Evolutionary conservation across 1,140 invertebrate genomes (phyloP).

Genomic region (Zaprionus davidi): DNA sequence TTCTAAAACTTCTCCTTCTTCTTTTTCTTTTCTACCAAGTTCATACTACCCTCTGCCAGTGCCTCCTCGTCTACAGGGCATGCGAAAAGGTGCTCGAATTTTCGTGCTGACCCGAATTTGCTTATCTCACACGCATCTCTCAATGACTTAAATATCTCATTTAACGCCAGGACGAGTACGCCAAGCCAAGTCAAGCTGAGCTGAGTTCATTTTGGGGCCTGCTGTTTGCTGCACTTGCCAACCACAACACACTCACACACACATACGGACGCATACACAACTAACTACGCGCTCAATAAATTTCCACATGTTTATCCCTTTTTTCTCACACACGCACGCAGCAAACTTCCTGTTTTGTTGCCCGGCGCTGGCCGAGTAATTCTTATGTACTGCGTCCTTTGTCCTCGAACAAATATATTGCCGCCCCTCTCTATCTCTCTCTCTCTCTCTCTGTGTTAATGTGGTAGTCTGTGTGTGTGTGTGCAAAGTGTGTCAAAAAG

Average conservation of each 20-base stretch:
- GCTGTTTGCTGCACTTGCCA: constrained; percentile 52
- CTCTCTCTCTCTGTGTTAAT: background rate
- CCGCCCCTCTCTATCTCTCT: background rate
- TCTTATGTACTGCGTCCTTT: constrained; percentile 49
- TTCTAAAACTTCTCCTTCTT: background rate
- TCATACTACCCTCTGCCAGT: background rate
- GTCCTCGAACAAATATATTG: constrained; percentile 44
- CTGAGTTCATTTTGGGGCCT: constrained; percentile 26
- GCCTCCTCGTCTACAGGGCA: background rate
- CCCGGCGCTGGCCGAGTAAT: constrained; percentile 33
- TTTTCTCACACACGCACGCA: constrained; percentile 37
- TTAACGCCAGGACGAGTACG: constrained; percentile 76
- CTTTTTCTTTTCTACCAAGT: background rate
- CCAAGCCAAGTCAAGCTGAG: constrained; percentile 30
- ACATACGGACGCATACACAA: constrained; percentile 26
- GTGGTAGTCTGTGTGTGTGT: constrained; percentile 11
- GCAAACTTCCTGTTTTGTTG: constrained; percentile 18
- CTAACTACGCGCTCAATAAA: constrained; percentile 64
- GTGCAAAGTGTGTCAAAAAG: constrained; percentile 74
- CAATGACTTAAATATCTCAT: constrained; percentile 79
- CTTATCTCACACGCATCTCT: constrained; percentile 69
- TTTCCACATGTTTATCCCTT: constrained; percentile 75
- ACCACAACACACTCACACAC: constrained; percentile 24
- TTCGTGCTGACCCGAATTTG: constrained; percentile 67
- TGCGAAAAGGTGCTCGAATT: constrained; percentile 49